phyloP scores from a whole-genome alignment of 1,140 invertebrate species.

The Caenorhabditis brenneri region DNA sequence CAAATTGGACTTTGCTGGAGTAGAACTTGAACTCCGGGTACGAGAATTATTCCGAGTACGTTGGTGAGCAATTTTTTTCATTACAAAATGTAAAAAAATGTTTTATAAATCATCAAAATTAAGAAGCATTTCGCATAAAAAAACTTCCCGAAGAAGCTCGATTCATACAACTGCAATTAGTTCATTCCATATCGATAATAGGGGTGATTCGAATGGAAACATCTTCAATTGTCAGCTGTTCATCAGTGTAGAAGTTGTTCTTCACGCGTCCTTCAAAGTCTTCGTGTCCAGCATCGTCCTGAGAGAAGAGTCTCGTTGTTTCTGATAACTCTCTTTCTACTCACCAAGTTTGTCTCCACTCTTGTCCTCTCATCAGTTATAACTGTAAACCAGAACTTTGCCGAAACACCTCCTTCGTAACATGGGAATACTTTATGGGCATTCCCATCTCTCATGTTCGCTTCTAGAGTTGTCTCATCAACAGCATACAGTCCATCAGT shows the following conservation, averaged over 20 bases:
- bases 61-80: too few relatives aligned
- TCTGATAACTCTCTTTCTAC: not conserved
- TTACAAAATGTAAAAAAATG: too few relatives aligned
- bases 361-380: not conserved
- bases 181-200: not conserved
- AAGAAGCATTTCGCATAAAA: too few relatives aligned
- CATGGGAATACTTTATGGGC: constrained; percentile 5
- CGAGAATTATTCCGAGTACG: too few relatives aligned
- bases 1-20: too few relatives aligned
- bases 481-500: not conserved
- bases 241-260: not conserved
- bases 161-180: not conserved
- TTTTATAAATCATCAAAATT: too few relatives aligned
- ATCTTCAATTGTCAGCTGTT: constrained; percentile 7
- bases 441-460: not conserved
- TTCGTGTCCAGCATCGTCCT: constrained; percentile 12
- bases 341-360: constrained; percentile 5
- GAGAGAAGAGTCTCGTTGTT: not conserved
- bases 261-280: not conserved
- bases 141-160: too few relatives aligned
- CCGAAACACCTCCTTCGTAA: not conserved
- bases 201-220: not conserved
- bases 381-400: not conserved
- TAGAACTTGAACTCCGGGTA: too few relatives aligned
- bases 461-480: not conserved